Evolutionary conservation across 2,888 invertebrate species (phyloP).

Genomic region (Polyommatus icarus): DNA sequence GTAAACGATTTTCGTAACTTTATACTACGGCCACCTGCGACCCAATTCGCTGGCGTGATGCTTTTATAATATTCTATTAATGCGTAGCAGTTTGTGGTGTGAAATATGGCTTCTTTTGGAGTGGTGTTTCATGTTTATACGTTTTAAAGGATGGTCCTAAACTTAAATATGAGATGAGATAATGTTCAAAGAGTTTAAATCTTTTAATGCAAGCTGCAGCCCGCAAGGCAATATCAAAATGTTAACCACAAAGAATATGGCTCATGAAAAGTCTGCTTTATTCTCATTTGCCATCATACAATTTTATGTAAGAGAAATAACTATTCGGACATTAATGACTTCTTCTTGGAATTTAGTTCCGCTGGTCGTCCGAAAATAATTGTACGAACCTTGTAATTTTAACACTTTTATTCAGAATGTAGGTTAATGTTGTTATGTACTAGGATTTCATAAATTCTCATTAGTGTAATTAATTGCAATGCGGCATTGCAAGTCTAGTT

Average conservation of each 20-base stretch:
- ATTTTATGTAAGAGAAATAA: too few species aligned
- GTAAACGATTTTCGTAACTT: slow-evolving; percentile 27
- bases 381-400: not conserved
- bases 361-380: not conserved
- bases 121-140: not conserved
- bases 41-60: slow-evolving; percentile 22
- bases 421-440: slow-evolving; percentile 14
- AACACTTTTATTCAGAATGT: slow-evolving; percentile 1
- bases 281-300: too few species aligned
- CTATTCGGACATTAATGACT: not conserved
- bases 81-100: not conserved
- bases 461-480: slow-evolving; percentile 37
- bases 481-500: slow-evolving; percentile 40
- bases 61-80: slow-evolving; percentile 23
- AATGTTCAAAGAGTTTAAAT: not conserved
- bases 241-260: not conserved
- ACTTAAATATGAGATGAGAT: not conserved
- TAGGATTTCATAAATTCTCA: slow-evolving; percentile 28
- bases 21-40: slow-evolving; percentile 23
- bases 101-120: slow-evolving; percentile 1
- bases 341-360: not conserved
- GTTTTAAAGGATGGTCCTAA: not conserved
- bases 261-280: too few species aligned
- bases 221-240: not conserved
- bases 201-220: not conserved